Evolutionary conservation across 2,797 vertebrate genomes (phyloP), one percentile per base, ranked within the genome.

Genomic region (Morus bassanus): DNA sequence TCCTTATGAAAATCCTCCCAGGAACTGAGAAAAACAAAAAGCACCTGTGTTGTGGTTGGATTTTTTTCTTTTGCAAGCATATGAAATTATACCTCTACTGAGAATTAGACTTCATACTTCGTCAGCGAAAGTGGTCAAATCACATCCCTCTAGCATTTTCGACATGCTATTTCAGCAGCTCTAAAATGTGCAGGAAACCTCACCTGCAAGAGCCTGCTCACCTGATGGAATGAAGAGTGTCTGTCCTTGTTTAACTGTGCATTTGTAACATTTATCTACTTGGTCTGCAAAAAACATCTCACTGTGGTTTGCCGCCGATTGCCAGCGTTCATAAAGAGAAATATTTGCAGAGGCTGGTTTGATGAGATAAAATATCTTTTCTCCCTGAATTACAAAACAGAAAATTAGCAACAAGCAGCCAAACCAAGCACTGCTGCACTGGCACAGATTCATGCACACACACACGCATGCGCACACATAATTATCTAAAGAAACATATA

Each of bases 241-340:
- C 97, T 99, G 99, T 76, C 99, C 99, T 98, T 99, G 99, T 96
- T 99, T 99, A 77, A 99, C 97, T 11, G 97, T 99, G 95, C 99
- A 99, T 90, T 99, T 99, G 97, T 99, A 99, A 97, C 99, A 99
- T 96, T 99, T 99, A 98, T 99, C 99, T 97, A 99, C 99, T 97
- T 99, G 99, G 97, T 99, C 99, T 5, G 99, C 99, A 83, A 99
- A 99, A 98, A 99, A 99, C 99, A 99, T 99, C 96, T 99, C 99
- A 0, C 98, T 99, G 98, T 99, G 98, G 98, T 99, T 99, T 85
- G 99, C 99, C 56, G 99, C 99, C 0, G 99, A 99, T 59, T 98
- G 99, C 99, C 99, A 99, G 94, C 99, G 99, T 96, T 99, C 99
- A 7, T 99, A 99, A 37, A 99, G 98, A 72, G 99, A 99, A 96